Evolutionary conservation across 2,888 invertebrate genomes (phyloP), one percentile per base, ranked within the genome.

Genomic region (Sisyra terminalis): DNA sequence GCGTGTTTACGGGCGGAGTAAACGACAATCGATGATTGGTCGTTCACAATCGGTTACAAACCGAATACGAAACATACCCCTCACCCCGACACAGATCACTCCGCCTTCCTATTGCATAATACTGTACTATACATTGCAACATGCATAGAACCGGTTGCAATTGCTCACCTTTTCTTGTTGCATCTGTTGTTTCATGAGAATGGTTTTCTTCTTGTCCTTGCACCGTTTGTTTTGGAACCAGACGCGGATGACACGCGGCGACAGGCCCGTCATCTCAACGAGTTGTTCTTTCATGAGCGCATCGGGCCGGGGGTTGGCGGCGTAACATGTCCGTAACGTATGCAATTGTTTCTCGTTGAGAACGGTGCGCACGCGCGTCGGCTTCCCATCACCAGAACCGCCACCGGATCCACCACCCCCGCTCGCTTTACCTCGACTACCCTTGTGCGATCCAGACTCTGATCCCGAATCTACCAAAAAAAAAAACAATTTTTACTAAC

Each of bases 141-240:
- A n/a, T n/a, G n/a, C n/a, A n/a, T n/a, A 32, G n/a, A n/a, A 37
- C n/a, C 13, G 15, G 10, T 29, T 54, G 55, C 65, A 16, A 16
- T 16, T 42, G 13, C 29, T 65, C 73, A 92, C 93, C 87, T 92
- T 92, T 65, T 96, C 94, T 60, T 94, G 93, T 57, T 93, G 89
- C 78, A 94, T 92, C 64, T 94, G 90, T 67, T 96, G 86, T 63
- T 96, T 94, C 75, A 96, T 82, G 55, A 93, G 82, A 40, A 96
- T 84, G 43, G 92, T 93, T 62, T 90, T 85, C 71, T 94, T 94
- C 70, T 94, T 94, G 67, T 94, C 93, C 65, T 94, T 94, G 70
- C 93, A 94, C 49, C 94, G 72, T 62, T 94, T 96, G 66, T 96
- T 96, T 66, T 96, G 96, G 72, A 97, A 98, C 98, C 98, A 98